Percentiles rank a stretch among this genome's conserved stretches.
These are phyloP conservation scores for Sialis fuliginosa DNA, from an alignment of 2,888 invertebrate genomes.

Conservation along the genomic window DNA sequence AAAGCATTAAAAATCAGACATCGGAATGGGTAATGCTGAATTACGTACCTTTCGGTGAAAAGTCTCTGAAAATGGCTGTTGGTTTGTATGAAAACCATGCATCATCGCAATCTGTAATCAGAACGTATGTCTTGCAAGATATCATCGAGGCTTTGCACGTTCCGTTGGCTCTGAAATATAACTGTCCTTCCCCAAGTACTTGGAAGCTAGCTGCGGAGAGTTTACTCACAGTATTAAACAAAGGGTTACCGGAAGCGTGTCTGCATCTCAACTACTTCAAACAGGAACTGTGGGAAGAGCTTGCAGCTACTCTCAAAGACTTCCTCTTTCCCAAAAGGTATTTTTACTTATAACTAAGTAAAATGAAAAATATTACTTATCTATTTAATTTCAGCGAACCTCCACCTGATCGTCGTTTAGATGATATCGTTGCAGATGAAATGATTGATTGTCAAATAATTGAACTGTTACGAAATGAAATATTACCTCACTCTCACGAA, in stretches of 20 bases:
- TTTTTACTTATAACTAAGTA: constrained; percentile 10
- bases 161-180: constrained; percentile 63
- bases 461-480: constrained; percentile 62
- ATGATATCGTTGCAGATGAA: constrained; percentile 47
- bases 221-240: constrained; percentile 57
- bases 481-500: constrained; percentile 59
- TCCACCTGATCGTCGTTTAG: constrained; percentile 36
- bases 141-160: constrained; percentile 45
- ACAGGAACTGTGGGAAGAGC: constrained; percentile 65
- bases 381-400: constrained; percentile 23
- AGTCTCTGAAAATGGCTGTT: constrained; percentile 54
- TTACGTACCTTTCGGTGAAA: constrained; percentile 75
- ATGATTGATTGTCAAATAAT: constrained; percentile 71
- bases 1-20: constrained; percentile 19
- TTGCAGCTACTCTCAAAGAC: constrained; percentile 73
- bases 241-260: constrained; percentile 76
- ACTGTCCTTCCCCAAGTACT: constrained; percentile 58
- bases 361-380: constrained; percentile 2
- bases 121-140: constrained; percentile 51
- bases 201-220: constrained; percentile 71
- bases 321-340: constrained; percentile 79
- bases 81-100: constrained; percentile 59
- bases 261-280: constrained; percentile 53
- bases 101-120: constrained; percentile 48
- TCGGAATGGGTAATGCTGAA: constrained; percentile 64